These are phyloP conservation scores for Dicranocentrus wangi DNA, from an alignment of 2,888 invertebrate species.

Conservation along the genomic window DNA sequence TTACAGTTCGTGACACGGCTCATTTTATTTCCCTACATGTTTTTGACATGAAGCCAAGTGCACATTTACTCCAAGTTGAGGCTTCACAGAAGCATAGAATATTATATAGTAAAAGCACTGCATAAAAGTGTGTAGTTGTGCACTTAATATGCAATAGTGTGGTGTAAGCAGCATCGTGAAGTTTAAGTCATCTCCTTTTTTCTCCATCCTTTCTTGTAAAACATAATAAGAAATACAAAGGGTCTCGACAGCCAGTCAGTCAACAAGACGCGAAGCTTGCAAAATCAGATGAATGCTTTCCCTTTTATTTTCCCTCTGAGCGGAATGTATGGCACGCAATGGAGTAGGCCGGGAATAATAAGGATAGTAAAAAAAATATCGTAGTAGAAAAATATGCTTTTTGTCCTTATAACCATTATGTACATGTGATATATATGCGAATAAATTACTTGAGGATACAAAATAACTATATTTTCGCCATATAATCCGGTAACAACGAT, in stretches of 20 bases:
- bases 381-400: no score
- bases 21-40: conserved; percentile 70
- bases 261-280: conserved; percentile 13
- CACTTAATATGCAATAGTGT: conserved; percentile 46
- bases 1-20: conserved; percentile 71
- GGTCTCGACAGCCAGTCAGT: conserved; percentile 9
- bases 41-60: conserved; percentile 72
- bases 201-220: conserved; percentile 20
- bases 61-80: conserved; percentile 45
- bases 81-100: neutral
- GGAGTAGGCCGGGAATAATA: no score
- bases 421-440: no score
- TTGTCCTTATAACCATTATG: no score
- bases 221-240: conserved; percentile 2
- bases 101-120: conserved; percentile 2
- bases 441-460: no score
- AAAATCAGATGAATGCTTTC: conserved; percentile 14
- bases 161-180: conserved; percentile 17
- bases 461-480: no score
- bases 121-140: neutral
- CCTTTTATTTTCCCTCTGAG: conserved; percentile 3
- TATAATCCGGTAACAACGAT: no score
- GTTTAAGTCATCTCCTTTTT: conserved; percentile 22
- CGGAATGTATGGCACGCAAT: no score
- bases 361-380: no score